Evolutionary conservation across 1,140 invertebrate genomes (phyloP).

Genomic region (Diploscapter pachys): DNA sequence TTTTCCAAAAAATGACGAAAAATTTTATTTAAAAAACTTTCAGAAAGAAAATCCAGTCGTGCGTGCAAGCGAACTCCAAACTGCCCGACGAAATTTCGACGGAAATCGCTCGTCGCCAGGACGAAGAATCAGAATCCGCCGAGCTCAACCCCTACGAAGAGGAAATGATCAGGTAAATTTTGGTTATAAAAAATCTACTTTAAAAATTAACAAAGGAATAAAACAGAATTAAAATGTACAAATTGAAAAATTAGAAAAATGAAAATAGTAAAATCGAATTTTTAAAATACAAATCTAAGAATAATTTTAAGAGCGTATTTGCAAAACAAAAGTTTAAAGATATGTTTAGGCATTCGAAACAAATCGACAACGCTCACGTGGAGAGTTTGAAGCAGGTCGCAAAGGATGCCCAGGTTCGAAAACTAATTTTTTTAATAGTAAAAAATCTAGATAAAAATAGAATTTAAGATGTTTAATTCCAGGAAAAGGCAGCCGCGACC

Average conservation of each 20-base stretch:
- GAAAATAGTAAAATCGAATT: too few species aligned
- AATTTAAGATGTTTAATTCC: constrained; percentile 21
- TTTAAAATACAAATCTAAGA: too few species aligned
- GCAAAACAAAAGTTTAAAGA: background rate
- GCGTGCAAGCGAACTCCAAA: background rate
- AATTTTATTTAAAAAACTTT: constrained; percentile 23
- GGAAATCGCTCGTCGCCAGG: too few species aligned
- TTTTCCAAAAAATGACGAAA: constrained; percentile 8
- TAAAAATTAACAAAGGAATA: background rate
- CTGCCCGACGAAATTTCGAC: background rate
- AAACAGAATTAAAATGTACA: constrained; percentile 4
- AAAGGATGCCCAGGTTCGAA: background rate
- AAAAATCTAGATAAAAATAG: constrained; percentile 8
- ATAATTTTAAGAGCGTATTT: too few species aligned
- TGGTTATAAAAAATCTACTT: too few species aligned
- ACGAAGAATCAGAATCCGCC: too few species aligned
- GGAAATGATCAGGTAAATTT: too few species aligned
- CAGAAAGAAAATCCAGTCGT: constrained; percentile 4
- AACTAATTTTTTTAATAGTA: background rate
- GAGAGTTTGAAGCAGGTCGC: background rate
- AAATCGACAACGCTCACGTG: constrained; percentile 1
- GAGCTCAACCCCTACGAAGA: too few species aligned
- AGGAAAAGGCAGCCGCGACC: constrained; percentile 42
- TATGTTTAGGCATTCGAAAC: background rate
- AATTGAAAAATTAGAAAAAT: too few species aligned